Percentiles rank a stretch among this genome's conserved stretches.
Conservation (phyloP, 2,113 vertebrate genomes). For the Hippocampus guttulatus region DNA sequence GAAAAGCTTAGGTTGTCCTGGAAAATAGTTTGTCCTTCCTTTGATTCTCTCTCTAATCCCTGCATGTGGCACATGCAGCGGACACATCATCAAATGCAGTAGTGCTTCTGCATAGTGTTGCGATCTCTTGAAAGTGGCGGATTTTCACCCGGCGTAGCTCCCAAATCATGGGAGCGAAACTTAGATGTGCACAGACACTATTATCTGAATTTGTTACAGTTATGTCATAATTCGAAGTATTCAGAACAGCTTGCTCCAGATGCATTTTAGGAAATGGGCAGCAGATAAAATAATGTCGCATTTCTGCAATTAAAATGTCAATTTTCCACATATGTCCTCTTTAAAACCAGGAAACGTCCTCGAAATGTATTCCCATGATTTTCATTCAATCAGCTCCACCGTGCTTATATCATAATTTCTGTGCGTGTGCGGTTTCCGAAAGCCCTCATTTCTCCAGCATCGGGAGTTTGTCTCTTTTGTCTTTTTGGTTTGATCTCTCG, state of each 20-base stretch:
- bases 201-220: not conserved
- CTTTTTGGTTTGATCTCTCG: constrained; percentile 25
- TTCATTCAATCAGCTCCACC: not conserved
- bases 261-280: not conserved
- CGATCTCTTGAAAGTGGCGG: not conserved
- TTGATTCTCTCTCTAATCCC: too few species aligned
- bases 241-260: not conserved
- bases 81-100: not conserved
- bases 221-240: not conserved
- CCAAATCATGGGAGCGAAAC: not conserved
- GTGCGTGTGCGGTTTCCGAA: not conserved
- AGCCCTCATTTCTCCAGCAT: not conserved
- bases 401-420: not conserved
- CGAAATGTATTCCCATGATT: not conserved
- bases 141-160: not conserved
- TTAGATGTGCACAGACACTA: too few species aligned
- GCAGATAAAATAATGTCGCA: not conserved
- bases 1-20: too few species aligned
- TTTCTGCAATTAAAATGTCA: not conserved
- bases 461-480: not conserved
- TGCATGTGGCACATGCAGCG: too few species aligned
- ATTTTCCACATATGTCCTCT: not conserved
- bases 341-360: not conserved
- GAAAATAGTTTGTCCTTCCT: too few species aligned
- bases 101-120: not conserved